Evolutionary conservation across 2,797 vertebrate genomes (phyloP).

Genomic region (Decapterus maruadsi): DNA sequence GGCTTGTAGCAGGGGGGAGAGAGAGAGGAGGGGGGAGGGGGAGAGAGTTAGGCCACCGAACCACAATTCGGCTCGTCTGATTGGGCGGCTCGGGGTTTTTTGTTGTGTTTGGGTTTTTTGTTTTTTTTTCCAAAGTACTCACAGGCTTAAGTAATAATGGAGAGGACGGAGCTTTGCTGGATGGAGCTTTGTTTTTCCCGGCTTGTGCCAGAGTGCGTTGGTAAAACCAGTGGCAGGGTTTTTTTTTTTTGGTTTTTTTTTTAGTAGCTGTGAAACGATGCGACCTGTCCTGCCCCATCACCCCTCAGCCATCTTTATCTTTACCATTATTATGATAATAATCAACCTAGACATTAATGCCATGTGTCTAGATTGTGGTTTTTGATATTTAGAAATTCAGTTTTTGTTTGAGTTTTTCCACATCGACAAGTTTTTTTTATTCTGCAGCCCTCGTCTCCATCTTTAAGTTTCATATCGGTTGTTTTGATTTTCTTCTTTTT

Average conservation of each 20-base stretch:
- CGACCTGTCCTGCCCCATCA: constrained; percentile 37
- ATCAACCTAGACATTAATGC: no score
- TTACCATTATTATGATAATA: neutral
- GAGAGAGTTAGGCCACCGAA: constrained; percentile 26
- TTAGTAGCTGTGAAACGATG: constrained; percentile 21
- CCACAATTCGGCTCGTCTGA: neutral
- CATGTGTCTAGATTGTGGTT: no score
- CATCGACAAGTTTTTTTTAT: constrained; percentile 56
- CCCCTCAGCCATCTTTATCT: constrained; percentile 36
- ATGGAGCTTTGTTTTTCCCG: constrained; percentile 1
- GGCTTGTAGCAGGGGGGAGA: no score
- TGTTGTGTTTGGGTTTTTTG: no score
- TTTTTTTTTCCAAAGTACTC: neutral
- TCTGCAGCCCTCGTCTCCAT: constrained; percentile 59
- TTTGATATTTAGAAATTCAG: constrained; percentile 24
- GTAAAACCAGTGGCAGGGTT: constrained; percentile 14
- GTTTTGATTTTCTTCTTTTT: constrained; percentile 35
- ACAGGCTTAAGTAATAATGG: neutral
- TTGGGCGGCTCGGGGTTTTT: neutral
- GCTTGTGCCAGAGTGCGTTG: constrained; percentile 29
- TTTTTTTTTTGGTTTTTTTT: no score
- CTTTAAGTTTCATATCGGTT: constrained; percentile 63
- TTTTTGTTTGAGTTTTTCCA: neutral
- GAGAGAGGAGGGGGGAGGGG: no score
- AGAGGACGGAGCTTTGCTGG: constrained; percentile 5